Conservation (phyloP, 2,797 vertebrate species). For the Poecilia picta region DNA sequence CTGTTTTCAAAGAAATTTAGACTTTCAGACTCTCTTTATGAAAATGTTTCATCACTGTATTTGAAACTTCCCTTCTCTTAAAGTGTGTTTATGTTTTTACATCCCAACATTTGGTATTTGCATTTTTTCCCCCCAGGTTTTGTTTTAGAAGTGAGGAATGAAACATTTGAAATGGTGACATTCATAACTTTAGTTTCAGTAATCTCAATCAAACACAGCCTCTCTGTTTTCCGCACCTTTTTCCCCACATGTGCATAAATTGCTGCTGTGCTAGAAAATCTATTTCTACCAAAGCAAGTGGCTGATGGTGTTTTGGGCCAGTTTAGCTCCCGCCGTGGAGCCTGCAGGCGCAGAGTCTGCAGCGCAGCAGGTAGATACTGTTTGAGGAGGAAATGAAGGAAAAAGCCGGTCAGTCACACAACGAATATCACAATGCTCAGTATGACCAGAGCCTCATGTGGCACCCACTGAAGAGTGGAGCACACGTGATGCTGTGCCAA, state of each 20-base stretch:
- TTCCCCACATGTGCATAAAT: not conserved
- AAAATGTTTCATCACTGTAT: not conserved
- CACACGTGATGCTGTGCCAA: no score
- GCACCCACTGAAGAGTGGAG: conserved; percentile 2
- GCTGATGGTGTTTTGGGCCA: conserved; percentile 37
- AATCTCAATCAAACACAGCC: not conserved
- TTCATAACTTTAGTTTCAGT: not conserved
- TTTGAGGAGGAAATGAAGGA: conserved; percentile 44
- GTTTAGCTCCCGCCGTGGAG: conserved; percentile 11
- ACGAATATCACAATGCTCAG: conserved; percentile 29
- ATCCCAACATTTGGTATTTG: not conserved
- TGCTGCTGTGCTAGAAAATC: conserved; percentile 1
- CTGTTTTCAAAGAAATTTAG: not conserved
- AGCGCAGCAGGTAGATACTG: conserved; percentile 43
- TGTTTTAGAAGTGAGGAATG: not conserved
- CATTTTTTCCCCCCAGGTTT: not conserved
- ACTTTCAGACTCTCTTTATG: not conserved
- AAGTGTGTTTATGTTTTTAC: not conserved
- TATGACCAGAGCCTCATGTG: conserved; percentile 26
- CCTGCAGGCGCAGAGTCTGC: conserved; percentile 28
- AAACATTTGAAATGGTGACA: not conserved
- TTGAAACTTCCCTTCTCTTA: not conserved
- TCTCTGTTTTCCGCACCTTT: not conserved
- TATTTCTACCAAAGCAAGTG: conserved; percentile 38
- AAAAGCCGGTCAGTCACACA: conserved; percentile 28